phyloP scores from a whole-genome alignment of 2,888 invertebrate genomes.

The Cheilosia vulpina region DNA sequence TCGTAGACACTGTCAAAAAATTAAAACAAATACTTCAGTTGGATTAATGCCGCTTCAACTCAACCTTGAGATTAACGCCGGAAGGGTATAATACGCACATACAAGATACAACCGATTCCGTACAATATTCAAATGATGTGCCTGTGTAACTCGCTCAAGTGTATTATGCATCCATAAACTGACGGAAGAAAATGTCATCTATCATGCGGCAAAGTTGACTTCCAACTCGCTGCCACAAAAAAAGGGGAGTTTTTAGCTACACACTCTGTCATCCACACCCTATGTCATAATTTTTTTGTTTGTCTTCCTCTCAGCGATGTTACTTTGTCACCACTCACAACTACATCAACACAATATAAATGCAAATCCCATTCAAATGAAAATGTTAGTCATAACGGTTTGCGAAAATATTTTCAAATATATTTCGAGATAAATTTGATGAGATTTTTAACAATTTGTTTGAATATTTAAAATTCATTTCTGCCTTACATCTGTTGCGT shows the following conservation, averaged over 20 bases:
- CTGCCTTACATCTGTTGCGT: slow-evolving; percentile 17
- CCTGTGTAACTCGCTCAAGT: slow-evolving; percentile 40
- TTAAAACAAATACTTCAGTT: too few species aligned
- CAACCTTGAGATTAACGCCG: too few species aligned
- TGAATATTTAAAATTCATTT: slow-evolving; percentile 1
- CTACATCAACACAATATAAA: slow-evolving; percentile 29
- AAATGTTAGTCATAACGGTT: slow-evolving; percentile 41
- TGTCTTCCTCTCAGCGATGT: slow-evolving; percentile 35
- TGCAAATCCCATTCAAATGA: slow-evolving; percentile 39
- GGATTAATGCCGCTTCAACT: too few species aligned
- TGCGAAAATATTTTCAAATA: slow-evolving; percentile 44
- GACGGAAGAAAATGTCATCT: slow-evolving; percentile 71
- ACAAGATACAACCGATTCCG: too few species aligned
- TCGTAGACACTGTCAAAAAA: too few species aligned
- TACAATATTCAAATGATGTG: slow-evolving; percentile 60
- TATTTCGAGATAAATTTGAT: slow-evolving; percentile 40
- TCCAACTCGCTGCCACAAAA: slow-evolving; percentile 45
- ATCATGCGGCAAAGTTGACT: slow-evolving; percentile 61
- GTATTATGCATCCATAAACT: slow-evolving; percentile 41
- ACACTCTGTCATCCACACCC: slow-evolving; percentile 66
- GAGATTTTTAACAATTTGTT: slow-evolving; percentile 27
- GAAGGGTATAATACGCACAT: too few species aligned
- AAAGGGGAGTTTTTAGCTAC: slow-evolving; percentile 58
- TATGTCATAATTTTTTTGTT: slow-evolving; percentile 60
- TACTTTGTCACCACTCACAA: slow-evolving; percentile 61